phyloP scores from a whole-genome alignment of 2,888 invertebrate genomes.

The Limnephilus marmoratus region DNA sequence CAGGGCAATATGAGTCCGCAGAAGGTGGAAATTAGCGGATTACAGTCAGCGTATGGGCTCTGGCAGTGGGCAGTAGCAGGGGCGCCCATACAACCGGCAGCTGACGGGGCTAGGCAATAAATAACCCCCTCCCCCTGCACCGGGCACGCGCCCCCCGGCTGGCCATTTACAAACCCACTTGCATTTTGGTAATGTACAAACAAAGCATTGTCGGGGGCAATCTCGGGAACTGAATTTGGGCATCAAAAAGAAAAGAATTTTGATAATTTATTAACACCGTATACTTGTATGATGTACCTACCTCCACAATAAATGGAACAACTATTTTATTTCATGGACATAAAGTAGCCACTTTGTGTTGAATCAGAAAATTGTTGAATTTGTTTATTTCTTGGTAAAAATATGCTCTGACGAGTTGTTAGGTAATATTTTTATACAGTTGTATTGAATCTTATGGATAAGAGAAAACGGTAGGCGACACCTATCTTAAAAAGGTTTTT shows the following conservation, averaged over 20 bases:
- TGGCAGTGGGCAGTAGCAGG: conserved; percentile 38
- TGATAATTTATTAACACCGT: neutral
- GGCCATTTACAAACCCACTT: conserved; percentile 37
- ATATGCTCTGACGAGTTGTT: neutral
- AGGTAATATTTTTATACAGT: too few species aligned
- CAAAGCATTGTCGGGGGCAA: conserved; percentile 31
- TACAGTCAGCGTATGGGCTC: conserved; percentile 62
- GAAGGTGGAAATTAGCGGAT: conserved; percentile 62
- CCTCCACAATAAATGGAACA: neutral
- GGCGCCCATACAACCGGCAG: conserved; percentile 58
- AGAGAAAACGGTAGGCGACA: too few species aligned
- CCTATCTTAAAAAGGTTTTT: too few species aligned
- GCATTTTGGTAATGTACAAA: conserved; percentile 28
- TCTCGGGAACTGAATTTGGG: neutral
- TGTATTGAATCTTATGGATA: neutral
- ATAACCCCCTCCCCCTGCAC: conserved; percentile 54
- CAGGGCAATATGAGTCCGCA: conserved; percentile 59
- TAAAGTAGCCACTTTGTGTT: too few species aligned
- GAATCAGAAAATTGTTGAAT: neutral
- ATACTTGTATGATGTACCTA: neutral
- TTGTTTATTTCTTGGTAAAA: neutral
- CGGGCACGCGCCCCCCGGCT: conserved; percentile 20
- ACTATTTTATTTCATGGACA: neutral
- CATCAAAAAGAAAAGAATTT: neutral
- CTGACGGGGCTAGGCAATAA: conserved; percentile 63